Evolutionary conservation across 2,888 invertebrate genomes (phyloP).

Genomic region (Brassicogethes aeneus): DNA sequence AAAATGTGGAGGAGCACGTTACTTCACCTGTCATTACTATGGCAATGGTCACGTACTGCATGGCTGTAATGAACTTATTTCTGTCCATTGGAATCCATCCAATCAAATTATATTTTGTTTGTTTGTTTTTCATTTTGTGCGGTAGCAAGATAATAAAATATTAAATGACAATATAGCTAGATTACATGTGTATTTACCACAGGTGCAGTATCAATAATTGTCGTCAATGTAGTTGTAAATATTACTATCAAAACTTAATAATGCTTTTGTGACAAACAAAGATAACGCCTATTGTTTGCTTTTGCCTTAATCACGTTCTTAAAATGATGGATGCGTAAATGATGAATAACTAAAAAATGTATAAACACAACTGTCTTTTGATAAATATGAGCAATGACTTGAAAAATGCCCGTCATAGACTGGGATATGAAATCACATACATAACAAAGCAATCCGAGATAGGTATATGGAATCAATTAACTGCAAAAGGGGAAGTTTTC

Average conservation of each 20-base stretch:
- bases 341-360: not conserved
- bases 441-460: not conserved
- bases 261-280: no score
- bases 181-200: not conserved
- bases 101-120: no score
- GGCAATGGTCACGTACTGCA: no score
- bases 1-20: no score
- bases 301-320: not conserved
- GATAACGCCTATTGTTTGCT: not conserved
- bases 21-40: no score
- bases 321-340: not conserved
- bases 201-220: constrained; percentile 1
- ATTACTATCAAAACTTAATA: not conserved
- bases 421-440: constrained; percentile 1
- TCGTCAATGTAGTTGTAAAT: not conserved
- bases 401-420: not conserved
- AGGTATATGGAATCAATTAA: constrained; percentile 26
- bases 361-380: not conserved
- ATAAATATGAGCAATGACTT: not conserved
- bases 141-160: no score
- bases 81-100: no score
- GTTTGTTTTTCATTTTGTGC: no score
- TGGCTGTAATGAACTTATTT: no score
- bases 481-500: constrained; percentile 24
- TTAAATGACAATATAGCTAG: constrained; percentile 1